These are phyloP conservation scores for Diplosoma virens DNA, from an alignment of 23 tunicate genomes.

Conservation along the genomic window DNA sequence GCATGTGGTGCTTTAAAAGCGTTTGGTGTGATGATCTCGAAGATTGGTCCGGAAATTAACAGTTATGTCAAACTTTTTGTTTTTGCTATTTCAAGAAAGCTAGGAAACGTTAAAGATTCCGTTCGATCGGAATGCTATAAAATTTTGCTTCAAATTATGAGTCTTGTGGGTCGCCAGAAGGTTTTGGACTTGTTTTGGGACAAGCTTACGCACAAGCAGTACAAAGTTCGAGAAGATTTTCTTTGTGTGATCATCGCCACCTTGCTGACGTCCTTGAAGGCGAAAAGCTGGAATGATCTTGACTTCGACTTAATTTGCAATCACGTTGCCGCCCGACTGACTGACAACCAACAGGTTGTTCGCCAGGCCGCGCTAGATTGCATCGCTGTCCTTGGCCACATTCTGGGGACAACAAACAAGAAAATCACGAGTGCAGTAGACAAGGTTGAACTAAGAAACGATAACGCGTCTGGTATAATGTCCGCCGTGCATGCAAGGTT, in stretches of 20 bases:
- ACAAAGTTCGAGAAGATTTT: constrained; percentile 62
- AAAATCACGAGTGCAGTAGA: constrained; percentile 55
- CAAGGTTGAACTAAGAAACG: constrained; percentile 61
- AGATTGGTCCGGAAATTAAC: constrained; percentile 43
- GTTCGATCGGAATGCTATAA: constrained; percentile 57
- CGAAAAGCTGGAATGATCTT: constrained; percentile 2
- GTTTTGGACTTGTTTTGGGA: constrained; percentile 72
- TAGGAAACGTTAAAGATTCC: constrained; percentile 61
- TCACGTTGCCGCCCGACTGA: constrained; percentile 33
- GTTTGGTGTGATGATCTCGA: constrained; percentile 28
- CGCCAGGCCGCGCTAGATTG: constrained; percentile 80
- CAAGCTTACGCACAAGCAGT: constrained; percentile 55
- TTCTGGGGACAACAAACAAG: constrained; percentile 30
- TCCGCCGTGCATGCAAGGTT: constrained; percentile 78
- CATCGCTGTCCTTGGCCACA: constrained; percentile 62
- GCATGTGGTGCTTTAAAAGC: constrained; percentile 52
- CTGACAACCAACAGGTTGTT: constrained; percentile 52
- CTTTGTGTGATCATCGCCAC: constrained; percentile 58
- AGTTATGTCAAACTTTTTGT: constrained; percentile 48
- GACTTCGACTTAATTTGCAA: constrained; percentile 38
- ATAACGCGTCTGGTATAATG: constrained; percentile 85
- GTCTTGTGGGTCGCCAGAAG: constrained; percentile 34
- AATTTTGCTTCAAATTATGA: constrained; percentile 49
- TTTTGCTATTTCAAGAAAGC: constrained; percentile 42
- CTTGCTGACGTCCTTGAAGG: constrained; percentile 25